Conservation (phyloP, 2,888 invertebrate genomes). For the Dendrolimus pini region DNA sequence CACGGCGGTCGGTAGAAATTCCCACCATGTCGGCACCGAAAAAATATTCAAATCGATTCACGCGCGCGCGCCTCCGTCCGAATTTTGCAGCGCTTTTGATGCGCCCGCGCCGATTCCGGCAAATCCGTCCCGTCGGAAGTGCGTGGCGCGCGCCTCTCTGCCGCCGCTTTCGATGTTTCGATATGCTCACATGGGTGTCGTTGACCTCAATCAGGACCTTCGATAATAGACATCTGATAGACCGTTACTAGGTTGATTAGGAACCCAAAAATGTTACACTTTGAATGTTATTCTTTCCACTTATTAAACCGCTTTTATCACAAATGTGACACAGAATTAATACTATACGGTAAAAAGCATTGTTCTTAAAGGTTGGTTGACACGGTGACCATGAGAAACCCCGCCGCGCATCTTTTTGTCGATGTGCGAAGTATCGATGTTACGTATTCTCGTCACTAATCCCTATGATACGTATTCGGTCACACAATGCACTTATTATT, state of each 20-base stretch:
- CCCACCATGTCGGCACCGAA: constrained; percentile 66
- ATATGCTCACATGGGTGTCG: constrained; percentile 61
- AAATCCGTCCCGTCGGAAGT: constrained; percentile 77
- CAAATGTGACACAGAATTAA: too few relatives aligned
- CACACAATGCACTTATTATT: constrained; percentile 75
- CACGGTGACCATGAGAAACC: constrained; percentile 8
- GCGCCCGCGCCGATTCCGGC: constrained; percentile 75
- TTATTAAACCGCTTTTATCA: too few relatives aligned
- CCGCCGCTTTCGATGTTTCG: constrained; percentile 58
- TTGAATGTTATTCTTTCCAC: too few relatives aligned
- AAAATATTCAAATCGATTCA: constrained; percentile 75
- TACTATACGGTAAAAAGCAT: too few relatives aligned
- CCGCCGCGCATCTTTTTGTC: constrained; percentile 17
- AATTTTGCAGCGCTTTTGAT: constrained; percentile 72
- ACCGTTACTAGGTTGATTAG: constrained; percentile 54
- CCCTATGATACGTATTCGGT: constrained; percentile 61
- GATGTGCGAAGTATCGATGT: constrained; percentile 56
- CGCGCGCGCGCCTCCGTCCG: constrained; percentile 68
- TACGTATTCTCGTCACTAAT: constrained; percentile 72
- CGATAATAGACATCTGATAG: constrained; percentile 50
- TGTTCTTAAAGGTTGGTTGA: too few relatives aligned
- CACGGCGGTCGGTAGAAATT: constrained; percentile 39
- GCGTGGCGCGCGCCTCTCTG: constrained; percentile 59
- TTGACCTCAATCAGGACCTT: constrained; percentile 66
- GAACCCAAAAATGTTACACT: constrained; percentile 22